Evolutionary conservation across 2,888 invertebrate species (phyloP).

Genomic region (Mythimna impura): DNA sequence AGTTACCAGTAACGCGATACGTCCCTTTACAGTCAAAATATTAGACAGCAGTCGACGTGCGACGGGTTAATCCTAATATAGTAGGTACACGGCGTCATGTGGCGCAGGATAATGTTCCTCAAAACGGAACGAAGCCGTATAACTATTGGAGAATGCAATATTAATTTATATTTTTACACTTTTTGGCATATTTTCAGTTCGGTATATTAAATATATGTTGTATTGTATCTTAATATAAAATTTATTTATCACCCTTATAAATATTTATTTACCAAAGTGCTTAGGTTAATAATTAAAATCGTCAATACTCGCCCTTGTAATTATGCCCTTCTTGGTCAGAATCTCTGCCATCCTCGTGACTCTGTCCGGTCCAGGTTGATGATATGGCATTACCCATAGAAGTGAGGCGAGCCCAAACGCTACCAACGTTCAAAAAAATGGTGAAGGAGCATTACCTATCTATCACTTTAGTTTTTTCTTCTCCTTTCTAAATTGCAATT

Average conservation of each 20-base stretch:
- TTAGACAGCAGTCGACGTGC: constrained; percentile 17
- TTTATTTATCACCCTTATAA: background rate
- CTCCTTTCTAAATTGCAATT: no score
- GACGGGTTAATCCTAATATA: constrained; percentile 41
- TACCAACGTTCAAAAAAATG: no score
- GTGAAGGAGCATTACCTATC: no score
- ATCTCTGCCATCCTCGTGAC: no score
- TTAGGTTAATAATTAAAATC: no score
- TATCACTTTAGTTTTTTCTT: no score
- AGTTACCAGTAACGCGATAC: constrained; percentile 47
- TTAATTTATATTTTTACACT: background rate
- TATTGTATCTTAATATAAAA: no score
- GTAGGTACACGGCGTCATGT: constrained; percentile 46
- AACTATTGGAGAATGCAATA: background rate
- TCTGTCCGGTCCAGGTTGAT: no score
- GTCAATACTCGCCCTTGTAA: no score
- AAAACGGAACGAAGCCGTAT: constrained; percentile 56
- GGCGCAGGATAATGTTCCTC: constrained; percentile 53
- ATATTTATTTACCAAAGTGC: background rate
- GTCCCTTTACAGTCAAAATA: constrained; percentile 36
- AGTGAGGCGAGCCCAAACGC: no score
- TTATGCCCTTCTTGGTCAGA: no score
- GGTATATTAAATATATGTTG: background rate
- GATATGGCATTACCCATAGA: no score
- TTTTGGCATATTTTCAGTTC: background rate